Conservation (phyloP, 2,888 invertebrate species). For the Vannuccia rotundouncinata region DNA sequence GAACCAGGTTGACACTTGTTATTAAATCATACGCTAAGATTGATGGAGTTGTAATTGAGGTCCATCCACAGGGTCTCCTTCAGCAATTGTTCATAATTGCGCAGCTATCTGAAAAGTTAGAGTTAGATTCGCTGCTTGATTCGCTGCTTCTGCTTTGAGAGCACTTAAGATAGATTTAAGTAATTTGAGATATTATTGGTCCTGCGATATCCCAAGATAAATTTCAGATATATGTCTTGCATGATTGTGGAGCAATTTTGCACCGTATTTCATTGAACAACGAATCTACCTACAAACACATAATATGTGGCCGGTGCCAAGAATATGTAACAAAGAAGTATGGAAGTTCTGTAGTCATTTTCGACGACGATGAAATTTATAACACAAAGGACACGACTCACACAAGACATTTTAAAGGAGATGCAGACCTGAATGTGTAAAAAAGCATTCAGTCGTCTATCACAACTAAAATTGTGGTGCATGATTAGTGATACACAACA, state of each 20-base stretch:
- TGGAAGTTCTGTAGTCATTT: background rate
- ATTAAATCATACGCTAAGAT: constrained; percentile 3
- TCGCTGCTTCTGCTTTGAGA: constrained; percentile 9
- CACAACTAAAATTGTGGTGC: background rate
- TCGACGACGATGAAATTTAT: background rate
- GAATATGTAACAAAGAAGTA: background rate
- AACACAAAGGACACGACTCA: background rate
- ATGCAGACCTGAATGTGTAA: background rate
- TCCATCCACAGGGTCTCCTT: background rate
- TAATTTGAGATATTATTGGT: background rate
- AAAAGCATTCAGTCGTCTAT: background rate
- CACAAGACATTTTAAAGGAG: background rate
- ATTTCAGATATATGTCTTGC: background rate
- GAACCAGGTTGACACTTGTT: background rate
- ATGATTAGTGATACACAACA: background rate
- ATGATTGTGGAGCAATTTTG: background rate
- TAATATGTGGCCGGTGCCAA: background rate
- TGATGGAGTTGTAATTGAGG: background rate
- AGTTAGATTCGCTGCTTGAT: background rate
- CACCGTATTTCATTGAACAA: background rate
- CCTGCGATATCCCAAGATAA: background rate
- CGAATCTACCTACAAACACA: background rate
- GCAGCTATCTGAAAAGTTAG: background rate
- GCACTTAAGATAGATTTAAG: too few species aligned
- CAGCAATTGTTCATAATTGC: background rate